Conservation (phyloP, 2,113 vertebrate species). For the Oophaga pumilio region DNA sequence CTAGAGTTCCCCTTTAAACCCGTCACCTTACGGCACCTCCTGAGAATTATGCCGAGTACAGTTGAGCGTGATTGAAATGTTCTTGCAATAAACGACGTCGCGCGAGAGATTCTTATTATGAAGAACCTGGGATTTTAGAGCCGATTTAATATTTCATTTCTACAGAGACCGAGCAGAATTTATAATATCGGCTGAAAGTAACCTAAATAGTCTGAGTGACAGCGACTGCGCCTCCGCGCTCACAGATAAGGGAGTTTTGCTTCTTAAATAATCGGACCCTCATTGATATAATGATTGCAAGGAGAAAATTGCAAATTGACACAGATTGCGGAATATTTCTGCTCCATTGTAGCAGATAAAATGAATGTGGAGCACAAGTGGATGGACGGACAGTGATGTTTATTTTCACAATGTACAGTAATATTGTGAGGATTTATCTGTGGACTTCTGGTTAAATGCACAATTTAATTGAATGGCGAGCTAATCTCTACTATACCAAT, state of each 20-base stretch:
- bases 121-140: neutral
- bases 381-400: too few relatives aligned
- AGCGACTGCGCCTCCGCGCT: neutral
- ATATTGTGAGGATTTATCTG: too few relatives aligned
- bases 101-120: neutral
- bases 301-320: neutral
- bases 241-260: neutral
- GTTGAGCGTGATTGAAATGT: neutral
- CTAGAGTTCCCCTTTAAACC: conserved; percentile 8
- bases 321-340: neutral
- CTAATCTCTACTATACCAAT: neutral
- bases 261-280: neutral
- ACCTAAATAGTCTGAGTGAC: neutral
- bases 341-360: neutral
- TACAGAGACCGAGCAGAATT: conserved; percentile 9
- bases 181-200: neutral
- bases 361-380: neutral
- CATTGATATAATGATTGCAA: neutral
- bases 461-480: neutral
- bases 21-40: neutral
- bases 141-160: neutral
- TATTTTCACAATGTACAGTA: too few relatives aligned
- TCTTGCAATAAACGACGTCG: neutral
- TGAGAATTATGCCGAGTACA: neutral
- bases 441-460: neutral